Percentiles rank a stretch among this genome's conserved stretches.
phyloP scores from a whole-genome alignment of 2,797 vertebrate species.

The Triplophysa yarkandensis region DNA sequence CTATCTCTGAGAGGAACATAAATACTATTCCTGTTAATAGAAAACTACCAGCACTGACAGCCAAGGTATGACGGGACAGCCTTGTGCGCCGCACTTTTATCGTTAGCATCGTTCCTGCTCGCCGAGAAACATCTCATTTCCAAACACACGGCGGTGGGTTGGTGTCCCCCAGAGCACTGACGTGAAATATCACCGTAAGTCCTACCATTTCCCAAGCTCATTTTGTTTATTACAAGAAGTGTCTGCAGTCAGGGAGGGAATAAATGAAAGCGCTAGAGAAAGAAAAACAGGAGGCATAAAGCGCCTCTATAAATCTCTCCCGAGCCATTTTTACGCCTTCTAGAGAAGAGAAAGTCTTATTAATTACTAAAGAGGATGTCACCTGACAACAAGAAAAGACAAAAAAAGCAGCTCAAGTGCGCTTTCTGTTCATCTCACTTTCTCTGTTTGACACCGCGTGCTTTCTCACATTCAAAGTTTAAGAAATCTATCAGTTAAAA shows the following conservation, averaged over 20 bases:
- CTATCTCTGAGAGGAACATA: not conserved
- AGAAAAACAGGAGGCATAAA: slow-evolving; percentile 39
- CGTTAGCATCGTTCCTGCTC: not conserved
- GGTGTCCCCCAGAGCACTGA: slow-evolving; percentile 37
- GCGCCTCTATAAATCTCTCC: slow-evolving; percentile 31
- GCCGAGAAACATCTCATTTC: slow-evolving; percentile 20
- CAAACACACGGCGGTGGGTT: not conserved
- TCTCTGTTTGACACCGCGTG: not conserved
- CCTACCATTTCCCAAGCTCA: slow-evolving; percentile 44
- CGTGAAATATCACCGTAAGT: slow-evolving; percentile 46
- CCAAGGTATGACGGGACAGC: not conserved
- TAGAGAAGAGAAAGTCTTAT: slow-evolving; percentile 21
- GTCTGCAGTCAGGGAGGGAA: slow-evolving; percentile 42
- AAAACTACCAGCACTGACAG: not conserved
- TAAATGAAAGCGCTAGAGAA: slow-evolving; percentile 37
- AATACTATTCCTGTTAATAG: slow-evolving; percentile 3
- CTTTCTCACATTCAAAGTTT: slow-evolving; percentile 24
- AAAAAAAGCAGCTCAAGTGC: slow-evolving; percentile 5
- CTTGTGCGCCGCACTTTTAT: not conserved
- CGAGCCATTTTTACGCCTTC: slow-evolving; percentile 25
- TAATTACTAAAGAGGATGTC: slow-evolving; percentile 33
- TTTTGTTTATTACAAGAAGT: slow-evolving; percentile 47
- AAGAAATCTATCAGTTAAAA: not conserved
- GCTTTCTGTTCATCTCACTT: slow-evolving; percentile 12
- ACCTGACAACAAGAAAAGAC: slow-evolving; percentile 17